Evolutionary conservation across 23 tunicate species (phyloP), one percentile per base, ranked within the genome.

Genomic region (Halocynthia roretzi): DNA sequence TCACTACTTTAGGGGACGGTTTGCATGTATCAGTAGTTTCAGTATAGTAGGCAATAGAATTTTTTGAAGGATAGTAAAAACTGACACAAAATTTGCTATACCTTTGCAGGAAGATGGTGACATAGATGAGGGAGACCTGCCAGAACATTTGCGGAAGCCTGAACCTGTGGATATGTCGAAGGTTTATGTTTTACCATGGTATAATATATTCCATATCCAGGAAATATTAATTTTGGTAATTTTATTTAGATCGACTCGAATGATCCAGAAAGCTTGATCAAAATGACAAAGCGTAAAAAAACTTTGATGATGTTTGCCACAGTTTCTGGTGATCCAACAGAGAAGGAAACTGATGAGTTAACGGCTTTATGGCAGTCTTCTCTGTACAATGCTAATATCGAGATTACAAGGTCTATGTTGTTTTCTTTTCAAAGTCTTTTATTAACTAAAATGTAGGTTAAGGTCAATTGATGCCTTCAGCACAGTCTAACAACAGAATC

Each of bases 251-350:
- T 91, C 12, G 81, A 91, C 62, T 55, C 87, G 6, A 69, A 77
- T 9, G 80, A 89, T 61, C 97, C 97, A 44, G 97, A 91, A 71
- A 82, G 63, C 8, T 31, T 91, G 18, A 64, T 91, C 40, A 91
- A 91, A 65, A 68, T 75, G 87, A 79, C 83, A 50, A 91, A 91
- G 70, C 71, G 76, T 6, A 84, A 82, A 54, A 91, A 91, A 63
- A 91, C 97, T 6, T 67, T 91, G 19, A 91, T 91, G 97, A 91
- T 91, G 97, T 91, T 91, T 78, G 97, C 79, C 11, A 91, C 97
- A 5, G 68, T 91, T 7, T 81, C 91, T 67, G 97, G 97, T n/a
- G 76, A 91, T 81, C 97, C 97, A 77, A 76, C 90, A 21, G 72
- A 85, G 58, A 87, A 68, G 11, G 97, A 91, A 78, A 91, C 97